These are phyloP conservation scores for Phylloscopus collybita DNA, from an alignment of 2,797 vertebrate species.

Conservation along the genomic window DNA sequence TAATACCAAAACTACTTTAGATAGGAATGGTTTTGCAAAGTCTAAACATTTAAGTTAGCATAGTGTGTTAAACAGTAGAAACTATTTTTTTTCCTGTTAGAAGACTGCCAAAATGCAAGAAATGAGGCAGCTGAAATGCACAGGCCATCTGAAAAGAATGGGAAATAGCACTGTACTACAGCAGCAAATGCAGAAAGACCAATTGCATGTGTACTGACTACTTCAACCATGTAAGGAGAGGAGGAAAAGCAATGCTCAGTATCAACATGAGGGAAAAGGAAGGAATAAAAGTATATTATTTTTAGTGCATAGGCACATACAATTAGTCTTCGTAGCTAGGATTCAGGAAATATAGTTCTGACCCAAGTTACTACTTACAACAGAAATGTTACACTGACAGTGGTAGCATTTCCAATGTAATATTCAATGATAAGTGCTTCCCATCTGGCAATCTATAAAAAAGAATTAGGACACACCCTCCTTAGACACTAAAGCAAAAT, in stretches of 20 bases:
- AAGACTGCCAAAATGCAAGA: not conserved
- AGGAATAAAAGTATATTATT: not conserved
- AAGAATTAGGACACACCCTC: not conserved
- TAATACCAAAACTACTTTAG: not conserved
- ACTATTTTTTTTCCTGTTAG: not conserved
- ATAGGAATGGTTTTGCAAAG: not conserved
- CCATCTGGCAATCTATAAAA: not conserved
- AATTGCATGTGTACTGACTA: not conserved
- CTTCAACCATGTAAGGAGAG: not conserved
- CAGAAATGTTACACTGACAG: not conserved
- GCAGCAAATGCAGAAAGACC: not conserved
- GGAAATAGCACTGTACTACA: not conserved
- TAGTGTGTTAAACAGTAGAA: not conserved
- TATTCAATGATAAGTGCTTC: not conserved
- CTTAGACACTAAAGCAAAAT: not conserved
- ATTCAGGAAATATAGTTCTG: not conserved
- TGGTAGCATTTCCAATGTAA: not conserved
- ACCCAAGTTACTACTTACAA: not conserved
- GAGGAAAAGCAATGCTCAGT: not conserved
- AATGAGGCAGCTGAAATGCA: not conserved
- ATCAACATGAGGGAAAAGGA: not conserved
- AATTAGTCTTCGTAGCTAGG: not conserved
- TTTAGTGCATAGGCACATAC: not conserved
- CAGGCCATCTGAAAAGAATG: not conserved
- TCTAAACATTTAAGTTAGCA: not conserved